Conservation (phyloP, 2,113 vertebrate species). For the Hucho hucho region DNA sequence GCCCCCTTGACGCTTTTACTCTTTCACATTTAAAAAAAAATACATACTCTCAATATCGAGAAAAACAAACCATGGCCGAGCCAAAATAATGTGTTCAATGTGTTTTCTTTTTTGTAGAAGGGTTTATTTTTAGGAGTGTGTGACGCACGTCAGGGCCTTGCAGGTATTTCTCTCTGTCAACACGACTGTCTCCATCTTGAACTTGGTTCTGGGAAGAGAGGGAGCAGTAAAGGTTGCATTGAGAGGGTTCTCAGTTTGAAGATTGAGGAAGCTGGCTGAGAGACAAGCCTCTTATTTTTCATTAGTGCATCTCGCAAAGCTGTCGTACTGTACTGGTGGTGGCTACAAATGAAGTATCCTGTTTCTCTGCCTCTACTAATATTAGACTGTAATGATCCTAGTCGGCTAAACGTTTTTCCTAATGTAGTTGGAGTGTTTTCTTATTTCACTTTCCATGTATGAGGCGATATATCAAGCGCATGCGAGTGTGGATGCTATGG, state of each 20-base stretch:
- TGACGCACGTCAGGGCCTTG: constrained; percentile 32
- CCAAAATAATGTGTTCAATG: constrained; percentile 19
- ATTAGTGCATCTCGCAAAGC: constrained; percentile 41
- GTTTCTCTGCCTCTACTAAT: constrained; percentile 20
- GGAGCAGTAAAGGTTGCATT: constrained; percentile 12
- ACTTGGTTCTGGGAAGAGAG: constrained; percentile 31
- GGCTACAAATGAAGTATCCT: constrained; percentile 29
- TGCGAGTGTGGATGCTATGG: not conserved
- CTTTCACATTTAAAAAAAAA: no score
- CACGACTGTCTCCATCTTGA: constrained; percentile 19
- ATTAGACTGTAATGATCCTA: constrained; percentile 29
- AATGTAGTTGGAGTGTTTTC: not conserved
- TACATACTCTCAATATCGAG: not conserved
- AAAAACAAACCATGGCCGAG: not conserved
- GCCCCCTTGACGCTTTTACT: not conserved
- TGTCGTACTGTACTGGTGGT: constrained; percentile 29
- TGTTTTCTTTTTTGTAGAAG: constrained; percentile 24
- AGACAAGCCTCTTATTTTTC: constrained; percentile 50
- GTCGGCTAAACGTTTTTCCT: not conserved
- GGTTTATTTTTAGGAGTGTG: constrained; percentile 44
- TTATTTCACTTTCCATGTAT: not conserved
- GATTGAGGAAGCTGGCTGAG: constrained; percentile 43
- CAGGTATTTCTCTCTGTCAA: constrained; percentile 28
- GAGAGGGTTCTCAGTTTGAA: constrained; percentile 25
- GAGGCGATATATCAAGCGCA: not conserved